A percentile compares a stretch with the other conserved stretches of the same genome.
phyloP scores from a whole-genome alignment of 2,888 invertebrate species.

The Xylophagus ater region DNA sequence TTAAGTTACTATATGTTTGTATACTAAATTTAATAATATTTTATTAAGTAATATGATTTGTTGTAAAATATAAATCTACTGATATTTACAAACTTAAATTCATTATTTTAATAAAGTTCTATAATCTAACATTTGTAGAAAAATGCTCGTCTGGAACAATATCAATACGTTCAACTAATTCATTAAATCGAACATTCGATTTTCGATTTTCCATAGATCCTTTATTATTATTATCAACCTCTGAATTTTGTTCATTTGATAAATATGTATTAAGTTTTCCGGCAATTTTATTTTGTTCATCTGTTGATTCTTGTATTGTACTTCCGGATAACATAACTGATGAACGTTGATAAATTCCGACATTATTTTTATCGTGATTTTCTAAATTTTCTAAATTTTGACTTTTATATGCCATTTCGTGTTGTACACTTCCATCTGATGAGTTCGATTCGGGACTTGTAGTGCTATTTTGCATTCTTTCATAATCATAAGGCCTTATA shows the following conservation, averaged over 20 bases:
- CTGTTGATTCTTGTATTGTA: slow-evolving; percentile 14
- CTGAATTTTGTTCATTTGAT: slow-evolving; percentile 2
- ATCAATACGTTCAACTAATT: slow-evolving; percentile 45
- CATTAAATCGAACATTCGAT: slow-evolving; percentile 46
- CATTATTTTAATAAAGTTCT: no score
- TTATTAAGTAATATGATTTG: no score
- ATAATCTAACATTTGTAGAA: no score
- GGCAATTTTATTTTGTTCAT: slow-evolving; percentile 9
- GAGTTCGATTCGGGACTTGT: slow-evolving; percentile 4
- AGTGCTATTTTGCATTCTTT: neutral
- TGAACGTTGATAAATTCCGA: slow-evolving; percentile 9
- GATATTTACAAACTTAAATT: no score
- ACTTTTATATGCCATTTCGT: slow-evolving; percentile 6
- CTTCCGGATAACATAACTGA: slow-evolving; percentile 13
- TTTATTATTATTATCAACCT: slow-evolving; percentile 4
- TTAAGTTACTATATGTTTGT: no score
- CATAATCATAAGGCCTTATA: slow-evolving; percentile 4
- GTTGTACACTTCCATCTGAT: slow-evolving; percentile 5
- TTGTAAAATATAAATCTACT: no score
- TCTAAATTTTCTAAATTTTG: slow-evolving; percentile 6
- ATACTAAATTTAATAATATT: no score
- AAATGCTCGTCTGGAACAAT: no score
- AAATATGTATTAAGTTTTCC: slow-evolving; percentile 2
- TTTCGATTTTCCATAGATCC: slow-evolving; percentile 30
- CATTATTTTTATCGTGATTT: slow-evolving; percentile 5